Conservation (phyloP, 2,797 vertebrate genomes). For the Clamator glandarius region DNA sequence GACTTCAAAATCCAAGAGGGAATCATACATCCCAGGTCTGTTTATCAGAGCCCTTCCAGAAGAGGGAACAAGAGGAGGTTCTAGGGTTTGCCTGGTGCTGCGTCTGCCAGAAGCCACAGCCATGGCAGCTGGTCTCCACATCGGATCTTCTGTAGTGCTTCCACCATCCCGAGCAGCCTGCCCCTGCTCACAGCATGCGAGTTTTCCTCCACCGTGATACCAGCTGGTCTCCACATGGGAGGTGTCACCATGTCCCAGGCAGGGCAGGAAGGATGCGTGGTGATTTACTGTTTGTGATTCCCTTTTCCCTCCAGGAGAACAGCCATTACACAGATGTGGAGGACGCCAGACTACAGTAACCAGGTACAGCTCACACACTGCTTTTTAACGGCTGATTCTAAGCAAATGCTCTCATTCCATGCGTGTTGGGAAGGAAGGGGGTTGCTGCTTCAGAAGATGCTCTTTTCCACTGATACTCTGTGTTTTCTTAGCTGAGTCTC, state of each 20-base stretch:
- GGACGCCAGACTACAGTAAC: conserved; percentile 86
- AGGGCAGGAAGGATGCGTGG: not conserved
- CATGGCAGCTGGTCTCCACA: accelerated
- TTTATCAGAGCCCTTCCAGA: not conserved
- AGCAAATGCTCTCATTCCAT: not conserved
- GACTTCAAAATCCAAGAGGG: not conserved
- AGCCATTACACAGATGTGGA: conserved; percentile 86
- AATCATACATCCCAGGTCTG: not conserved
- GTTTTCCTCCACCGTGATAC: not conserved
- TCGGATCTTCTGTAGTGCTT: not conserved
- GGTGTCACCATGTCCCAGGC: not conserved
- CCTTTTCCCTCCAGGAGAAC: conserved; percentile 80
- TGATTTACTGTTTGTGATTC: conserved; percentile 38
- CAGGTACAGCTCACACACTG: conserved; percentile 64
- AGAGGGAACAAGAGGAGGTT: not conserved
- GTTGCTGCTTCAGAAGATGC: not conserved
- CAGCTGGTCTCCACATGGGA: accelerated
- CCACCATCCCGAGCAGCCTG: not conserved
- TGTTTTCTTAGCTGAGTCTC: not conserved
- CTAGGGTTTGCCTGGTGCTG: not conserved
- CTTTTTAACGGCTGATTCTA: not conserved
- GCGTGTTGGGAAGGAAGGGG: not conserved
- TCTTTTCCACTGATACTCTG: not conserved
- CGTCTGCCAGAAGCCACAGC: not conserved
- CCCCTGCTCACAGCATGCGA: accelerated